These are phyloP conservation scores for Bombus soroeensis DNA, from an alignment of 1,140 invertebrate genomes.

Conservation along the genomic window DNA sequence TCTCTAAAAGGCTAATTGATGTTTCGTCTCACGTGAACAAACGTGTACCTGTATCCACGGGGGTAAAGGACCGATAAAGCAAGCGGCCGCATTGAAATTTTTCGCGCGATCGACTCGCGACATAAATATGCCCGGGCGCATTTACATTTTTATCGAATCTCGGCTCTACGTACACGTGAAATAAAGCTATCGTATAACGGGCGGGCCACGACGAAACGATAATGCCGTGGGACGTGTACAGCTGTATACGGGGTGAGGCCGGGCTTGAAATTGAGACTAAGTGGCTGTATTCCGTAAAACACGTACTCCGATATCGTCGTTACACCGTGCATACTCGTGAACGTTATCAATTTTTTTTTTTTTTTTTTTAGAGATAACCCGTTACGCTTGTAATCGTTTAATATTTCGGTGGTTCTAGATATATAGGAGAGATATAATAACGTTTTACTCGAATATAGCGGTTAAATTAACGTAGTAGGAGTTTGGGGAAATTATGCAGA, in stretches of 20 bases:
- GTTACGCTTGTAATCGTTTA: background rate
- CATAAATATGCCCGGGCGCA: constrained; percentile 37
- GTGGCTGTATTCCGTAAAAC: constrained; percentile 19
- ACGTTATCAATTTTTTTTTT: background rate
- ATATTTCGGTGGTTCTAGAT: background rate
- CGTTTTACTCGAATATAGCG: background rate
- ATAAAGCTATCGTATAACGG: constrained; percentile 32
- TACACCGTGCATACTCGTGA: background rate
- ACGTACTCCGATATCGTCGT: background rate
- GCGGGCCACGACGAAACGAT: constrained; percentile 14
- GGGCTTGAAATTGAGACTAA: constrained; percentile 40
- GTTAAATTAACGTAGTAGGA: too few species aligned
- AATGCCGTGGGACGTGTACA: constrained; percentile 35
- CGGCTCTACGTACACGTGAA: constrained; percentile 7
- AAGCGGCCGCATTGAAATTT: constrained; percentile 23
- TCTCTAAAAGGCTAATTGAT: constrained; percentile 24
- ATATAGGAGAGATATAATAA: background rate
- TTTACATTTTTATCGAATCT: constrained; percentile 66
- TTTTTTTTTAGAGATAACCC: background rate
- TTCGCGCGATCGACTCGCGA: constrained; percentile 40
- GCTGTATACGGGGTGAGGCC: background rate
- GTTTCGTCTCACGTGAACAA: background rate
- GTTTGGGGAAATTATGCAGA: background rate
- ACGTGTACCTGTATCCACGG: background rate
- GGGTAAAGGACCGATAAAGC: background rate